These are phyloP conservation scores for Ceriagrion tenellum DNA, from an alignment of 2,888 invertebrate genomes.

Conservation along the genomic window DNA sequence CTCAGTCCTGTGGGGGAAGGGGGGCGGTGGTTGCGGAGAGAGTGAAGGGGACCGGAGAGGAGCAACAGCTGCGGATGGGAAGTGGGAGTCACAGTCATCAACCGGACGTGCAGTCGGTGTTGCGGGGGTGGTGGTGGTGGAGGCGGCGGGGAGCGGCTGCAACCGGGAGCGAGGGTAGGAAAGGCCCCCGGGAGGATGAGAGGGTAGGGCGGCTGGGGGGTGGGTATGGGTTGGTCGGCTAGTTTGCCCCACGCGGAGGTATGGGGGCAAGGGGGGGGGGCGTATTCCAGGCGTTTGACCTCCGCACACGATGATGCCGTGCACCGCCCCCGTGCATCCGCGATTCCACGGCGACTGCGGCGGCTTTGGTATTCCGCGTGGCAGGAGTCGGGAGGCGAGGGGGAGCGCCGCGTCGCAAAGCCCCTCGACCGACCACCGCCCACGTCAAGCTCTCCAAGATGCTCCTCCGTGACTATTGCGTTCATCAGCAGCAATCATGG, in stretches of 20 bases:
- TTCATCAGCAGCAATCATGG: no score
- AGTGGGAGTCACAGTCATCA: slow-evolving; percentile 5
- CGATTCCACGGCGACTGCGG: neutral
- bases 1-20: neutral
- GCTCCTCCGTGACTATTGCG: no score
- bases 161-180: neutral
- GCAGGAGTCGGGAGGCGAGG: neutral
- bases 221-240: neutral
- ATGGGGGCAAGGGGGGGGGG: neutral
- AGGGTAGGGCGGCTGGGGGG: neutral
- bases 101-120: slow-evolving; percentile 23
- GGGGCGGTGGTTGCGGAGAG: neutral
- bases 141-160: neutral
- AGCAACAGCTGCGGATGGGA: slow-evolving; percentile 25
- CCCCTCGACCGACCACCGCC: neutral
- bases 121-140: neutral
- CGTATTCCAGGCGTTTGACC: slow-evolving; percentile 5
- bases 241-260: neutral
- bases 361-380: slow-evolving; percentile 1
- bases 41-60: neutral
- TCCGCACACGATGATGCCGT: neutral
- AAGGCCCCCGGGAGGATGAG: neutral
- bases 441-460: neutral
- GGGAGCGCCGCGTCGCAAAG: neutral
- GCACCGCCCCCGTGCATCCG: neutral